A percentile compares a stretch with the other conserved stretches of the same genome.
phyloP scores from a whole-genome alignment of 2,888 invertebrate species.

The Polymixis lichenea region DNA sequence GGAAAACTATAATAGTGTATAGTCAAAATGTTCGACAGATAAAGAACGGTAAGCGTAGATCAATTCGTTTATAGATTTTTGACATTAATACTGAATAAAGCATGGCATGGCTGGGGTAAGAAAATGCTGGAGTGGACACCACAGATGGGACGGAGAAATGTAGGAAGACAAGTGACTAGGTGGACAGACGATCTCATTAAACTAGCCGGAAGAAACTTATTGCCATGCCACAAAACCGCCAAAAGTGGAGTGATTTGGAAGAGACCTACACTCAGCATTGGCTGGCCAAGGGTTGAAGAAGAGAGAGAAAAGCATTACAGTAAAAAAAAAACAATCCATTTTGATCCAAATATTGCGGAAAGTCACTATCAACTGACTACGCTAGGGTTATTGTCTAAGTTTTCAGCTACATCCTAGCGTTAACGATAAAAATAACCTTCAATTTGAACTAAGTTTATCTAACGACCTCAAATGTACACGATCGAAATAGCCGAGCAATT shows the following conservation, averaged over 20 bases:
- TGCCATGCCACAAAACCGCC: no score
- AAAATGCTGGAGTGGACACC: no score
- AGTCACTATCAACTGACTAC: no score
- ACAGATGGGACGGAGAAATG: no score
- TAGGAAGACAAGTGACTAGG: no score
- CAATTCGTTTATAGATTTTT: neutral
- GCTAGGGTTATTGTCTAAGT: neutral
- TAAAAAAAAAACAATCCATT: neutral
- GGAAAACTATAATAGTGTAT: neutral
- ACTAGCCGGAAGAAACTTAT: no score
- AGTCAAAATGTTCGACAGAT: neutral
- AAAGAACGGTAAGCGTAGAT: accelerated
- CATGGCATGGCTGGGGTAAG: no score
- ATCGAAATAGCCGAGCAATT: constrained; percentile 4
- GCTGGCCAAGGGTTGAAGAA: no score
- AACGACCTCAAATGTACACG: neutral
- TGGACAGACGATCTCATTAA: no score
- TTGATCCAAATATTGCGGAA: neutral
- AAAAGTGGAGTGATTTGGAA: no score
- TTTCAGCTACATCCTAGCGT: neutral
- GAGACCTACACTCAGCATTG: no score
- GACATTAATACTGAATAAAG: neutral
- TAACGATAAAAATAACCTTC: neutral
- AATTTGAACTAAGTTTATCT: neutral
- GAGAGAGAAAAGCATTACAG: no score